Conservation (phyloP, 2,113 vertebrate species). For the Hydrolagus affinis region DNA sequence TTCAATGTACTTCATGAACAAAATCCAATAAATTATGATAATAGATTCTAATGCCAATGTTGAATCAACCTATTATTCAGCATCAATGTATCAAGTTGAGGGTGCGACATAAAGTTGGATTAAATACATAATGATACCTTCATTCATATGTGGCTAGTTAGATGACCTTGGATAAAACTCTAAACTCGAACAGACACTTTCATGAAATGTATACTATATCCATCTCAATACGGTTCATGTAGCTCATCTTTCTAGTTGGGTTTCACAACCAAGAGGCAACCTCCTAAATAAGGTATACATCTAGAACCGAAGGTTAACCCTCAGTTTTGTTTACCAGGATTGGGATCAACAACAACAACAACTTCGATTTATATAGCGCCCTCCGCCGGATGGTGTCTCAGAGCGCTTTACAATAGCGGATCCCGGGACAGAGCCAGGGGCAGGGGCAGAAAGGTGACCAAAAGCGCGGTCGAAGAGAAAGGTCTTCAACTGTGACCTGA, state of each 20-base stretch:
- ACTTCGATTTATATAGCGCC: too few relatives aligned
- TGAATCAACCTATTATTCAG: not conserved
- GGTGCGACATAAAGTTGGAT: not conserved
- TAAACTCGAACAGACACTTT: not conserved
- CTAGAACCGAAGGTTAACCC: not conserved
- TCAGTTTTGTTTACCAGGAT: not conserved
- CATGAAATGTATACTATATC: not conserved
- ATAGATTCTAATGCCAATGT: not conserved
- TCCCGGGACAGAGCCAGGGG: too few relatives aligned
- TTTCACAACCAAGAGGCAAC: not conserved
- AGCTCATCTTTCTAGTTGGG: not conserved
- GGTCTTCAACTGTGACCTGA: too few relatives aligned
- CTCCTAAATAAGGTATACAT: not conserved
- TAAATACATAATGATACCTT: too few relatives aligned
- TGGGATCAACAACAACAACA: too few relatives aligned
- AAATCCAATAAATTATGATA: not conserved
- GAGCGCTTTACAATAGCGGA: too few relatives aligned
- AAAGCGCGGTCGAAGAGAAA: too few relatives aligned
- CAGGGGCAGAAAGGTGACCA: too few relatives aligned
- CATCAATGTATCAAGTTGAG: not conserved
- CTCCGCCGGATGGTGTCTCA: too few relatives aligned
- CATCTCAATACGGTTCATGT: not conserved
- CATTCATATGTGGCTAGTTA: not conserved
- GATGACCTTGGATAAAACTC: not conserved
- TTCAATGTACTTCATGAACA: not conserved